These are phyloP conservation scores for Argentina silus DNA, from an alignment of 2,797 vertebrate genomes.

Conservation along the genomic window DNA sequence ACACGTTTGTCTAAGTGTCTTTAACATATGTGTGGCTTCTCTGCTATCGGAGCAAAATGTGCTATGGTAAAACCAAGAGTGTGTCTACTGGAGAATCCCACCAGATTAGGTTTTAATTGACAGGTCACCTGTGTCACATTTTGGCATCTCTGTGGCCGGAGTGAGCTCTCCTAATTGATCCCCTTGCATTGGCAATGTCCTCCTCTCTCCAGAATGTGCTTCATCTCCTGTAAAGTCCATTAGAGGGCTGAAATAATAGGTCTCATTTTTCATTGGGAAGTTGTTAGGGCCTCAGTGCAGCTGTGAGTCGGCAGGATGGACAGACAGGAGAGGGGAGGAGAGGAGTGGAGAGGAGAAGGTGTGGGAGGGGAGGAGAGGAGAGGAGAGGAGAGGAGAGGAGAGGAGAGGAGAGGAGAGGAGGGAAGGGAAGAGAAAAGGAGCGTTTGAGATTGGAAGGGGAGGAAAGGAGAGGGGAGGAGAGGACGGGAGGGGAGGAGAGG, in stretches of 20 bases:
- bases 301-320: not conserved
- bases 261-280: not conserved
- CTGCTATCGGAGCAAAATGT: too few species aligned
- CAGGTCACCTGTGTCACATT: too few species aligned
- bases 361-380: not conserved
- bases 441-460: too few species aligned
- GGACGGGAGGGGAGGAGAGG: not conserved
- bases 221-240: constrained; percentile 17
- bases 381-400: not conserved
- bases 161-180: constrained; percentile 12
- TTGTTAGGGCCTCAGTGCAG: not conserved
- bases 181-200: constrained; percentile 5
- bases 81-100: too few species aligned
- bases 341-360: too few species aligned
- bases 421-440: too few species aligned
- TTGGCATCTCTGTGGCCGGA: not conserved
- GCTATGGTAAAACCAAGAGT: too few species aligned
- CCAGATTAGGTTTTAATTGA: too few species aligned
- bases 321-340: not conserved
- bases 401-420: not conserved
- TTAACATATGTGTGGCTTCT: too few species aligned
- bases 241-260: constrained; percentile 22
- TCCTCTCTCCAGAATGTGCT: constrained; percentile 5
- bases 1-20: too few species aligned
- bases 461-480: not conserved